Evolutionary conservation across 2,113 vertebrate species (phyloP), one percentile per base, ranked within the genome.

Genomic region (Amazona vittata): DNA sequence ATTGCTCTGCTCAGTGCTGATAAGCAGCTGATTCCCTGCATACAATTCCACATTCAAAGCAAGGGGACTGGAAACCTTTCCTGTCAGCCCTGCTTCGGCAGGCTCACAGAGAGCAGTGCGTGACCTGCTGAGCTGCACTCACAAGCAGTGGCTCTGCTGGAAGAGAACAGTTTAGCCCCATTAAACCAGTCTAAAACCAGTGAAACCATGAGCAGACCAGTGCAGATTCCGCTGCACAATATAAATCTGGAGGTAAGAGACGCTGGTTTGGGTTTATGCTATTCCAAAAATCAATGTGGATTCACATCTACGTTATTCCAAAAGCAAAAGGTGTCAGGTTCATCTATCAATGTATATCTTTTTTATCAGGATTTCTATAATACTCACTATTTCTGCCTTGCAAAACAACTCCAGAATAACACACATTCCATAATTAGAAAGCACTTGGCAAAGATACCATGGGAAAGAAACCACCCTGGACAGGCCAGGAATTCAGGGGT

Each of bases 21-120:
- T 97, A 97, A 97, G 96, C 96, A 92, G 93, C 95, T 93, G 96
- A 93, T 94, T 94, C 85, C 91, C 89, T 95, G 95, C 92, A 93
- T 50, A 87, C 86, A 94, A 93, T 94, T 95, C 49, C 89, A 67
- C 93, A 97, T 94, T 95, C 95, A 93, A 95, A 96, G 94, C 90
- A 86, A 89, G 49, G 88, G 83, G 83, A 90, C 83, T 94, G 97
- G 97, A 96, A 96, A 73, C 59, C 89, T 89, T 94, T 95, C 96
- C 96, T 83, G 95, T 62, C 81, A 44, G 92, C 95, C 95, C 90
- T 91, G 95, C 86, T 94, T 83, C 8, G 0, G 25, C 83, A 43
- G 90, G 88, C 94, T 91, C 49, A 4, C 73, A 7, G 69, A 22
- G 50, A 22, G 73, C 63, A 3, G 3, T 67, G 79, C 11, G 10